A percentile compares a stretch with the other conserved stretches of the same genome.
Conservation (phyloP, 2,797 vertebrate genomes). For the Sebastes melanostomus region DNA sequence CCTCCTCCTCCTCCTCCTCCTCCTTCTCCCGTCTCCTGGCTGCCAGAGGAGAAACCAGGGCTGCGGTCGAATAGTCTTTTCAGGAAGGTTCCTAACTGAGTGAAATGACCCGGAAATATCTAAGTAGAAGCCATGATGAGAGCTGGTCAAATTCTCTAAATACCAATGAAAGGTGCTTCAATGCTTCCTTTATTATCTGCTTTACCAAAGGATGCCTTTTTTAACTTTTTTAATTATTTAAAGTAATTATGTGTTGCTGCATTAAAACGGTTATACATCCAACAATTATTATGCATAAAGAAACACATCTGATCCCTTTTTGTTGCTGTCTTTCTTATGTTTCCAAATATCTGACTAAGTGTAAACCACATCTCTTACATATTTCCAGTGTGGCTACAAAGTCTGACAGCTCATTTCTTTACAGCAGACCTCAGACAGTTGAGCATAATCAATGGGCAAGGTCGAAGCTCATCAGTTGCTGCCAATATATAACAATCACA, state of each 20-base stretch:
- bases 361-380: not conserved
- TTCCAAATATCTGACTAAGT: not conserved
- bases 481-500: not conserved
- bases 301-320: not conserved
- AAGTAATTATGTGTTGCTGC: not conserved
- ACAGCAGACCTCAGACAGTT: not conserved
- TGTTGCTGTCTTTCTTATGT: not conserved
- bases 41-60: constrained; percentile 18
- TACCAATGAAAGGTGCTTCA: not conserved
- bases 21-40: constrained; percentile 6
- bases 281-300: not conserved
- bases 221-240: not conserved
- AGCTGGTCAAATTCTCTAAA: not conserved
- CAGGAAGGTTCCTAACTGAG: not conserved
- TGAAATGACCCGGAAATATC: not conserved
- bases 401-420: constrained; percentile 10
- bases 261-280: not conserved
- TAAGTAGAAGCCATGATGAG: not conserved
- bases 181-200: not conserved
- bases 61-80: not conserved
- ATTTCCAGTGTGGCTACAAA: not conserved
- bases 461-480: not conserved
- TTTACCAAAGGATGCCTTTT: not conserved
- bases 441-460: not conserved
- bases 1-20: constrained; percentile 1